These are phyloP conservation scores for Microplitis mediator DNA, from an alignment of 1,140 invertebrate species.

Conservation along the genomic window DNA sequence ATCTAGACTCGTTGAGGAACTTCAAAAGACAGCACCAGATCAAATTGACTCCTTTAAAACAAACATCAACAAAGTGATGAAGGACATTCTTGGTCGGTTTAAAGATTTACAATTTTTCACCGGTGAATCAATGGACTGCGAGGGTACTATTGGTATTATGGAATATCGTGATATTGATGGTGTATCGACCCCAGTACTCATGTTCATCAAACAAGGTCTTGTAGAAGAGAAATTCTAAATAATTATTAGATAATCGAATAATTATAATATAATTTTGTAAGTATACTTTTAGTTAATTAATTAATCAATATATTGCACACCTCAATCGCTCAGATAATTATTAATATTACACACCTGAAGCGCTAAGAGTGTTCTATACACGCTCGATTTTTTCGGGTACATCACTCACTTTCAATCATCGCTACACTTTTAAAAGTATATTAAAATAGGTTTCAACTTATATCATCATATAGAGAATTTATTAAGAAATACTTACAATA, in stretches of 20 bases:
- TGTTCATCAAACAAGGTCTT: constrained; percentile 96
- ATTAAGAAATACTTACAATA: too few species aligned
- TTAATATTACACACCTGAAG: too few species aligned
- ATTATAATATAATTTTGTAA: constrained; percentile 55
- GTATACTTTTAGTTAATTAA: constrained; percentile 25
- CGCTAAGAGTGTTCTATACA: too few species aligned
- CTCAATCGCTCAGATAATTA: too few species aligned
- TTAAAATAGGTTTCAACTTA: too few species aligned
- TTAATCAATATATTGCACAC: not conserved
- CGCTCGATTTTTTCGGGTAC: too few species aligned
- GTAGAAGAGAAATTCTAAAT: constrained; percentile 91
- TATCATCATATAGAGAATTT: too few species aligned
- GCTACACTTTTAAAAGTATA: too few species aligned
- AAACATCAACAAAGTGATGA: constrained; percentile 95
- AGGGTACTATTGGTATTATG: constrained; percentile 90
- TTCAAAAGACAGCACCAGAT: constrained; percentile 79
- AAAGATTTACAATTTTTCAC: constrained; percentile 95
- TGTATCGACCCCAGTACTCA: constrained; percentile 81
- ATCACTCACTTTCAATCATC: too few species aligned
- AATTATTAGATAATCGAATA: constrained; percentile 53
- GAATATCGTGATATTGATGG: constrained; percentile 92
- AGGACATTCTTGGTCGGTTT: constrained; percentile 88
- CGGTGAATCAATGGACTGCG: constrained; percentile 92
- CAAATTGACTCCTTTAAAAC: constrained; percentile 89
- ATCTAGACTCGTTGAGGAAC: constrained; percentile 78